Evolutionary conservation across 2,888 invertebrate genomes (phyloP), one percentile per base, ranked within the genome.

Genomic region (Phaonia tiefii): DNA sequence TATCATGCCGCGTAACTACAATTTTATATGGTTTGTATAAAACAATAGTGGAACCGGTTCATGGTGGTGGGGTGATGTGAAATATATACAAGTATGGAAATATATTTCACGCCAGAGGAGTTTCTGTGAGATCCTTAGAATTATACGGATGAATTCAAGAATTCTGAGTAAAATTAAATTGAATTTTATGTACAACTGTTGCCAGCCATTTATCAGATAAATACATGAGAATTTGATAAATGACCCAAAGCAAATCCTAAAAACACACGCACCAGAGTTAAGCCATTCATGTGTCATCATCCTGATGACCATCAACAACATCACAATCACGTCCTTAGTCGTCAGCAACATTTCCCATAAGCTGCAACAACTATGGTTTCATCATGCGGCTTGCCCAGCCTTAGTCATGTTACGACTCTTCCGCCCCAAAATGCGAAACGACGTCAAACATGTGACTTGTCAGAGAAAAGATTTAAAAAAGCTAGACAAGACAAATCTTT

Each of bases 141-240:
- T 44, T 8, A 31, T 44, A 44, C 4, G 2, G 44, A 44, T 13
- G 11, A 31, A 3, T 54, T 22, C 22, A 54, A 39, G 39, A 60
- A 60, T 60, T 60, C 37, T 17, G 8, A 31, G 8, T 31, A 8
- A 60, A 60, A 25, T 25, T 39, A 60, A 60, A 60, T 60, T 37
- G 17, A 60, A 60, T 39, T 60, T 39, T 60, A 17, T 60, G 60
- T 17, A 37, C 37, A 60, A 39, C 39, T 39, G 31, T 31, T 31
- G 15, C 17, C 56, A 58, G 15, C 58, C 26, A 58, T 60, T 60
- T 37, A 31, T 60, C 2, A 31, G 58, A 15, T 31, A 58, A 58
- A 37, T 60, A 39, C 11, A 20, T 60, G 60, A 60, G n/a, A 31
- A 8, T 31, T 58, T 58, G n/a, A n/a, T 37, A 20, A 60, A 60